Base-by-base conservation (phyloP, 2,113 vertebrate species). In the Podarcis cretensis region DNA sequence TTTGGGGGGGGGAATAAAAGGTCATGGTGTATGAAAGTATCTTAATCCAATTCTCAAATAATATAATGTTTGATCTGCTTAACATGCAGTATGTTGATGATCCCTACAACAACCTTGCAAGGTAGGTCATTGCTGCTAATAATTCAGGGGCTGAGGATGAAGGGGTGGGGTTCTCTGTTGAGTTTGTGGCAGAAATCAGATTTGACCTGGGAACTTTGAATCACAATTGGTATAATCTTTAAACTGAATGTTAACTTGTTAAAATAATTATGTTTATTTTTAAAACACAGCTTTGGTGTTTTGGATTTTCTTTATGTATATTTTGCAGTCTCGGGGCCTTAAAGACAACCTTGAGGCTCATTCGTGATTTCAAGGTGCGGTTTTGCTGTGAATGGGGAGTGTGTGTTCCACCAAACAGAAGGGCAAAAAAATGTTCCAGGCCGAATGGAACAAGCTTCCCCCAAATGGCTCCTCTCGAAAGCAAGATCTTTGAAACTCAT, bases 311-410 rank as follows among this genome's bases (percentile, higher is more conserved):
- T 10, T 4, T 14, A 14, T 23, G 5, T 37, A 23, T 40, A 1
- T 7, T 3, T n/a, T 59, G 57, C 14, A 74, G 27, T 37, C n/a
- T 85, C 32, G 6, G 9, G 59, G 66, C 16, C 63, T 57, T 12
- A 20, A 12, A 63, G 79, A n/a, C 6, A 8, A 63, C 32, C 79
- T 81, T 32, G 32, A 5, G 18, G 66, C 30, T 32, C 12, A 48
- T 78, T 68, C 35, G 10, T 48, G 59, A 43, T 23, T 3, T n/a
- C 21, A n/a, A 73, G 54, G 43, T 3, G 8, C 20, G 30, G 4
- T 37, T 37, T 10, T 5, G 57, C 30, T 57, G 40, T 43, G 82
- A 86, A 35, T 14, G 10, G 0, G 0, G 0, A 20, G 1, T 23
- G 30, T 23, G 27, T 23, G 16, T n/a, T 79, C 71, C 84, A 78